These are phyloP conservation scores for Brachyistius frenatus DNA, from an alignment of 2,113 vertebrate genomes.

Conservation along the genomic window DNA sequence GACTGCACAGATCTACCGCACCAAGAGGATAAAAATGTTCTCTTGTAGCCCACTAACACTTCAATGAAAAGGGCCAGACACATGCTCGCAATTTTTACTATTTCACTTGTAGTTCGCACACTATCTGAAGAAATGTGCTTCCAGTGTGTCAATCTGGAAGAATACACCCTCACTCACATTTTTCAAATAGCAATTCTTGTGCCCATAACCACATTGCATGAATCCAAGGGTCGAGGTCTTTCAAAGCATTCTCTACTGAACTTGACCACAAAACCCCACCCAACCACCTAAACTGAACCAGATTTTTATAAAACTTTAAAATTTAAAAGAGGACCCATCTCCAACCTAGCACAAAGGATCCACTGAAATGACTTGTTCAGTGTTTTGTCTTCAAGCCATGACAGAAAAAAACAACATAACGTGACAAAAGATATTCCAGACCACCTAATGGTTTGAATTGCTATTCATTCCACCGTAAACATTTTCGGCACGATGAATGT, in stretches of 20 bases:
- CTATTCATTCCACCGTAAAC: slow-evolving; percentile 22
- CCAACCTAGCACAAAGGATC: slow-evolving; percentile 24
- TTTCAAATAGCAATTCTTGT: slow-evolving; percentile 78
- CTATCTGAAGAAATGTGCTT: slow-evolving; percentile 39
- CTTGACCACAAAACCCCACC: slow-evolving; percentile 80
- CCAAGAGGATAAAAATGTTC: slow-evolving; percentile 14
- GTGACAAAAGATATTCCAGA: slow-evolving; percentile 7
- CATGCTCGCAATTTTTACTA: slow-evolving; percentile 13
- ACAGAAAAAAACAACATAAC: neutral
- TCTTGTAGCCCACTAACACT: slow-evolving; percentile 19
- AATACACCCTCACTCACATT: slow-evolving; percentile 68
- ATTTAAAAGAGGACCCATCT: slow-evolving; percentile 45
- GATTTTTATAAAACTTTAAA: slow-evolving; percentile 73
- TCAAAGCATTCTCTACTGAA: slow-evolving; percentile 77
- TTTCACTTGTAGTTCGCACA: slow-evolving; percentile 23
- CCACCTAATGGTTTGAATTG: neutral
- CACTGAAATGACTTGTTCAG: slow-evolving; percentile 8
- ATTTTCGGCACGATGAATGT: slow-evolving; percentile 19
- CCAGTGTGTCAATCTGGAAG: slow-evolving; percentile 56
- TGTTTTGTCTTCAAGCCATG: slow-evolving; percentile 9
- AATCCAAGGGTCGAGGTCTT: slow-evolving; percentile 77
- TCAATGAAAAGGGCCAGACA: neutral
- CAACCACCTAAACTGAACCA: slow-evolving; percentile 82
- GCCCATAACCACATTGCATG: slow-evolving; percentile 82
- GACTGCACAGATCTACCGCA: slow-evolving; percentile 27